These are phyloP conservation scores for Holocentrus rufus DNA, from an alignment of 2,797 vertebrate species.

Conservation along the genomic window DNA sequence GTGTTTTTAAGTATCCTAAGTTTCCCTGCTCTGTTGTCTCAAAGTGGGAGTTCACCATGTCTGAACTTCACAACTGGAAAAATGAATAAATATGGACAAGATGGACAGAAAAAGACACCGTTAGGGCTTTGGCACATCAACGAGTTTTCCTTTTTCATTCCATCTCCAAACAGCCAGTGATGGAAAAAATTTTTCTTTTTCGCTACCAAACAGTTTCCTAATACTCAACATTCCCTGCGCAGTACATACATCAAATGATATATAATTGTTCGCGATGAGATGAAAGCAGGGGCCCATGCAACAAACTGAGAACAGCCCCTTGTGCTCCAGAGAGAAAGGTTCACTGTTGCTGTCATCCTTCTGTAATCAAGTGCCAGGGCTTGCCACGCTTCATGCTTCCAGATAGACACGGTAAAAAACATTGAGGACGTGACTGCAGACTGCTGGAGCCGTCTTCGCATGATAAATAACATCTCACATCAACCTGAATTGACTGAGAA, in stretches of 20 bases:
- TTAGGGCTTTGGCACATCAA: constrained; percentile 43
- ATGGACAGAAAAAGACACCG: constrained; percentile 36
- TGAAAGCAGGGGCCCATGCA: constrained; percentile 7
- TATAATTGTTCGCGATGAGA: background rate
- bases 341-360: constrained; percentile 8
- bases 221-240: constrained; percentile 7
- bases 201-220: constrained; percentile 13
- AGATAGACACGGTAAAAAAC: constrained; percentile 17
- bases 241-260: constrained; percentile 10
- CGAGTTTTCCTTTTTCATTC: constrained; percentile 29
- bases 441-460: constrained; percentile 7
- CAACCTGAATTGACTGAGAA: background rate
- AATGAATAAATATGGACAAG: constrained; percentile 39
- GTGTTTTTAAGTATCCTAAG: background rate
- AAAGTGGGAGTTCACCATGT: constrained; percentile 18
- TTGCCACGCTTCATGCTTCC: background rate
- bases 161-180: constrained; percentile 42
- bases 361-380: constrained; percentile 5
- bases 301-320: constrained; percentile 3
- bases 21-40: constrained; percentile 10
- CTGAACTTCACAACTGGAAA: constrained; percentile 30
- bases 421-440: constrained; percentile 8
- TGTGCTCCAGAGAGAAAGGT: background rate
- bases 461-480: constrained; percentile 16
- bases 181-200: constrained; percentile 38